Evolutionary conservation across 2,797 vertebrate genomes (phyloP).

Genomic region (Phrynocephalus vlangalii): DNA sequence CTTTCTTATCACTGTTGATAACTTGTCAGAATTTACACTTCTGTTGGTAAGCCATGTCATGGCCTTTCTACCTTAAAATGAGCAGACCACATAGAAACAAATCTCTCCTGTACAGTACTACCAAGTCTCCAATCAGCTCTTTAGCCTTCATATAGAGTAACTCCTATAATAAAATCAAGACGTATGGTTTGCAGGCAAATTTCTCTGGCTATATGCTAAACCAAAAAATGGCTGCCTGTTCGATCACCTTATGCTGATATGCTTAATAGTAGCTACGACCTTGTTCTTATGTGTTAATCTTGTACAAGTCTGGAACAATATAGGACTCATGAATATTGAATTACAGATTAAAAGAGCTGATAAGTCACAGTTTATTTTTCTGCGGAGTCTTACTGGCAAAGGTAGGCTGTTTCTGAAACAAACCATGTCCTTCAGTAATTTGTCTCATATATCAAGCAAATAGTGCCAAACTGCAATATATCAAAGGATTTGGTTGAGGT

Average conservation of each 20-base stretch:
- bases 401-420: not conserved
- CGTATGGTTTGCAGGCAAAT: not conserved
- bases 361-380: not conserved
- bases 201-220: not conserved
- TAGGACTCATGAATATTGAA: not conserved
- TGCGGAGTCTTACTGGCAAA: not conserved
- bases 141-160: not conserved
- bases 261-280: not conserved
- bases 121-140: too few species aligned
- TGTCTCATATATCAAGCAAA: not conserved
- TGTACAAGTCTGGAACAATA: not conserved
- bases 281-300: not conserved
- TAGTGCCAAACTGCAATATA: not conserved
- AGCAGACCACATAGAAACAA: too few species aligned
- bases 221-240: not conserved
- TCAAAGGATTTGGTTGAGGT: not conserved
- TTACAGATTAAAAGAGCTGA: not conserved
- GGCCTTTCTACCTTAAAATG: too few species aligned
- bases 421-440: slow-evolving; percentile 1
- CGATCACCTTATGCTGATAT: not conserved
- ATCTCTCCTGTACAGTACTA: too few species aligned
- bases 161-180: not conserved
- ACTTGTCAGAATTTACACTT: too few species aligned
- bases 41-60: too few species aligned
- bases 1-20: too few species aligned